phyloP scores from a whole-genome alignment of 2,797 vertebrate species.

The Catamblyrhynchus diadema region DNA sequence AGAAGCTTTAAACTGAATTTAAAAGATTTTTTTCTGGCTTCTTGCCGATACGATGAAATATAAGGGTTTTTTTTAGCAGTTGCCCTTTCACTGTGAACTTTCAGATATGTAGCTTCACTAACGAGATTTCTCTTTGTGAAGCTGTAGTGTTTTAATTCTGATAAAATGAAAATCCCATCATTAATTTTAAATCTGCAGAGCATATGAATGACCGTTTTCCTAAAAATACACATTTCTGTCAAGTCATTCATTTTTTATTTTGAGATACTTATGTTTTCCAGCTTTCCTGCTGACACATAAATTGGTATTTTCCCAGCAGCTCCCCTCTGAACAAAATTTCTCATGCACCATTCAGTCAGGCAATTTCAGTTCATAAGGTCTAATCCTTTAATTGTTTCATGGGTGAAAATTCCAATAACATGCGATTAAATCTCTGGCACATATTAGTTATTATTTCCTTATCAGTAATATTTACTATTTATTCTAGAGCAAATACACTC shows the following conservation, averaged over 20 bases:
- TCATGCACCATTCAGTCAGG: background rate
- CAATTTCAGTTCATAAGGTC: background rate
- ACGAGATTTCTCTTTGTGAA: background rate
- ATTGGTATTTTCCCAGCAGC: slow-evolving; percentile 4
- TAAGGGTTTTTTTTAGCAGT: background rate
- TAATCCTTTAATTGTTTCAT: background rate
- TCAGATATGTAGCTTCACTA: background rate
- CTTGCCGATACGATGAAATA: background rate
- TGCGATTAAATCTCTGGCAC: background rate
- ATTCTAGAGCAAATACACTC: background rate
- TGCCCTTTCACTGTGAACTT: background rate
- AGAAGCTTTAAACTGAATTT: background rate
- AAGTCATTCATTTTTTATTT: slow-evolving; percentile 28
- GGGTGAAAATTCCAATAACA: slow-evolving; percentile 22
- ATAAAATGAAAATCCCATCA: background rate
- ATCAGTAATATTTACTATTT: slow-evolving; percentile 32
- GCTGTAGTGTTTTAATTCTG: background rate
- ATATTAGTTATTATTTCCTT: slow-evolving; percentile 17
- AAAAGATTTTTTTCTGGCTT: background rate
- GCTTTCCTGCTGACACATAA: background rate
- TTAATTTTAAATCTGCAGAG: slow-evolving; percentile 1
- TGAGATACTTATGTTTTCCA: background rate
- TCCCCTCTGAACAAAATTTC: background rate
- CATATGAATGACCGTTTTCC: background rate
- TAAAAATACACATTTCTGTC: slow-evolving; percentile 31